These are phyloP conservation scores for Galerucella calmariensis DNA, from an alignment of 2,888 invertebrate genomes.

Conservation along the genomic window DNA sequence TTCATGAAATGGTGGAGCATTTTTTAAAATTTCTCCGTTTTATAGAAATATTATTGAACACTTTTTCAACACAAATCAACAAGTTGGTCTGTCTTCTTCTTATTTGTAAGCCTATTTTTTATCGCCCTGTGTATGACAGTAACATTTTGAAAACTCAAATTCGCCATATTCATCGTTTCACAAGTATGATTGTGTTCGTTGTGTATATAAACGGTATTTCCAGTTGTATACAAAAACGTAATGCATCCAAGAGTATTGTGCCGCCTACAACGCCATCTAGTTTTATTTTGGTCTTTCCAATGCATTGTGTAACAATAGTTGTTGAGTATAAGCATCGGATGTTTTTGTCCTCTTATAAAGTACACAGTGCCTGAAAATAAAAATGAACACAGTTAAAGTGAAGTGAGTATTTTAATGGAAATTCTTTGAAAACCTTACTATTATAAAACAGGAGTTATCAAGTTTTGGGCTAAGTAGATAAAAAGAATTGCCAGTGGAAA, in stretches of 20 bases:
- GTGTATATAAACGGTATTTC: slow-evolving; percentile 34
- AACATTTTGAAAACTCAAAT: slow-evolving; percentile 28
- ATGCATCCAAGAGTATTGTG: slow-evolving; percentile 43
- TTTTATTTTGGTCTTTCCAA: slow-evolving; percentile 39
- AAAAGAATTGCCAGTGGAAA: no score
- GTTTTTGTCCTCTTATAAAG: slow-evolving; percentile 46
- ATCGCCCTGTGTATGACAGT: slow-evolving; percentile 19
- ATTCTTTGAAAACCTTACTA: no score
- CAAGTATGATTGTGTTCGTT: slow-evolving; percentile 44
- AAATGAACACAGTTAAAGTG: no score
- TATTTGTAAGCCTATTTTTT: slow-evolving; percentile 9
- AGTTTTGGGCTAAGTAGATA: no score
- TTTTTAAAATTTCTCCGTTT: no score
- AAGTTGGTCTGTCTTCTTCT: background rate
- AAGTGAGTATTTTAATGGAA: no score
- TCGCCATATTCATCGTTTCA: slow-evolving; percentile 16
- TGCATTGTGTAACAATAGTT: slow-evolving; percentile 48
- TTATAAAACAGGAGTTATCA: no score
- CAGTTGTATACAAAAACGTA: slow-evolving; percentile 44
- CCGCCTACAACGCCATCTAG: slow-evolving; percentile 50
- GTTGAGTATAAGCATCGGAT: slow-evolving; percentile 50
- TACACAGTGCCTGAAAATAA: slow-evolving; percentile 47
- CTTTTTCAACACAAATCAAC: background rate
- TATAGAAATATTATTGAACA: no score
- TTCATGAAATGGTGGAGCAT: no score